These are phyloP conservation scores for Sorex fumeus DNA, from an alignment of 2,113 vertebrate genomes.

Conservation along the genomic window DNA sequence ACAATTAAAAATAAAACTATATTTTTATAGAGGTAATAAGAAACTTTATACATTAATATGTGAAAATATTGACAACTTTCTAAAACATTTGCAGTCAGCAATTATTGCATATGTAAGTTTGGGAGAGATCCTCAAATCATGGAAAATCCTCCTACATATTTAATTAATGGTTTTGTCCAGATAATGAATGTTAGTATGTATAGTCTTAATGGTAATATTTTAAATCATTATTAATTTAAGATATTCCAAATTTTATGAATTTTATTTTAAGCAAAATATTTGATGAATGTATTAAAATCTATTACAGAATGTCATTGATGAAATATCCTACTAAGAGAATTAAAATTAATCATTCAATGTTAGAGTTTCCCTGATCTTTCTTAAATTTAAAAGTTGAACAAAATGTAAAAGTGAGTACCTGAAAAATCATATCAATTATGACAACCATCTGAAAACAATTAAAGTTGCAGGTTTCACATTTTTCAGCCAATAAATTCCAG, in stretches of 20 bases:
- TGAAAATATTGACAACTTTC: background rate
- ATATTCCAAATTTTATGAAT: background rate
- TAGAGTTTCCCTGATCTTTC: background rate
- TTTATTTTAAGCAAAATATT: constrained; percentile 38
- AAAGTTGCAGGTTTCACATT: background rate
- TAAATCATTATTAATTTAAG: constrained; percentile 55
- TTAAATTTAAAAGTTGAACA: constrained; percentile 36
- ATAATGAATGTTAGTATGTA: background rate
- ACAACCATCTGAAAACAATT: background rate
- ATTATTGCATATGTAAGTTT: constrained; percentile 4
- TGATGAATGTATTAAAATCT: constrained; percentile 20
- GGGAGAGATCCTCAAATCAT: background rate
- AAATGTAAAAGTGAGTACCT: background rate
- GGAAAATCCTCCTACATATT: background rate
- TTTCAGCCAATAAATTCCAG: background rate
- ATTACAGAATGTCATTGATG: background rate
- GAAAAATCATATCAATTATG: constrained; percentile 19
- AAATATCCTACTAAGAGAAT: constrained; percentile 4
- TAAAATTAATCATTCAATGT: constrained; percentile 40
- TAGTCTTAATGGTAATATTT: background rate
- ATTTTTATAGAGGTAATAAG: background rate
- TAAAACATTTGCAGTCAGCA: constrained; percentile 29
- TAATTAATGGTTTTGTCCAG: background rate
- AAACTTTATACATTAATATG: background rate
- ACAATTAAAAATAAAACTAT: background rate